These are phyloP conservation scores for Petrophora chlorosata DNA, from an alignment of 2,888 invertebrate genomes.

Conservation along the genomic window DNA sequence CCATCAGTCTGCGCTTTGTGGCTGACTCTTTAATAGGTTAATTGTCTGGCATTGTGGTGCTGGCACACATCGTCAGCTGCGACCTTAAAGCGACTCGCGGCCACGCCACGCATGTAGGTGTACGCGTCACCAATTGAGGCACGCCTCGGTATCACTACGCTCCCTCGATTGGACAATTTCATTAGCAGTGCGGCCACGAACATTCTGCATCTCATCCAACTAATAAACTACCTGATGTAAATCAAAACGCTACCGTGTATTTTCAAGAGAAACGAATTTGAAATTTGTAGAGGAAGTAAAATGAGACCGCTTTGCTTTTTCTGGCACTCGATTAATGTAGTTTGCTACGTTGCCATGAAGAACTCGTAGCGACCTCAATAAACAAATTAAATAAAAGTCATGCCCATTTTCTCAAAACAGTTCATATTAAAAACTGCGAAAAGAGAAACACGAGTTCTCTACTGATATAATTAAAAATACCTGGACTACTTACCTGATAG, in stretches of 20 bases:
- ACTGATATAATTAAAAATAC: constrained; percentile 25
- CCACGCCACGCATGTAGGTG: constrained; percentile 73
- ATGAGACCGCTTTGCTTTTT: constrained; percentile 47
- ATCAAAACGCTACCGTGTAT: neutral
- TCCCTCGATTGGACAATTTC: constrained; percentile 36
- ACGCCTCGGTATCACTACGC: constrained; percentile 47
- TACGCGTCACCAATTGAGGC: constrained; percentile 66
- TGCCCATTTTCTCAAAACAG: constrained; percentile 31
- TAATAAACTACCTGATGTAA: constrained; percentile 16
- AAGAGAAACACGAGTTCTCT: constrained; percentile 24
- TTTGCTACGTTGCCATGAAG: no score
- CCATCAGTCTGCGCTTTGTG: constrained; percentile 64
- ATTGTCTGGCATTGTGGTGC: constrained; percentile 81
- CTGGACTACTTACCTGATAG: constrained; percentile 33
- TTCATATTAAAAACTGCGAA: constrained; percentile 25
- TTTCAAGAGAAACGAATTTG: constrained; percentile 9
- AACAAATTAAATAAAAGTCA: constrained; percentile 40
- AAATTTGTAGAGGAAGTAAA: constrained; percentile 41
- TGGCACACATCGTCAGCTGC: constrained; percentile 77
- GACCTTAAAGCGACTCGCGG: constrained; percentile 79
- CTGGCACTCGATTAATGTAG: constrained; percentile 45
- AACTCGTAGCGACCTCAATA: constrained; percentile 57
- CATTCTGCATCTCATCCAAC: constrained; percentile 21
- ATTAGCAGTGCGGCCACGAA: constrained; percentile 23
- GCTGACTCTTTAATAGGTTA: constrained; percentile 79